Evolutionary conservation across 2,888 invertebrate species (phyloP).

Genomic region (Halocaridina rubra): DNA sequence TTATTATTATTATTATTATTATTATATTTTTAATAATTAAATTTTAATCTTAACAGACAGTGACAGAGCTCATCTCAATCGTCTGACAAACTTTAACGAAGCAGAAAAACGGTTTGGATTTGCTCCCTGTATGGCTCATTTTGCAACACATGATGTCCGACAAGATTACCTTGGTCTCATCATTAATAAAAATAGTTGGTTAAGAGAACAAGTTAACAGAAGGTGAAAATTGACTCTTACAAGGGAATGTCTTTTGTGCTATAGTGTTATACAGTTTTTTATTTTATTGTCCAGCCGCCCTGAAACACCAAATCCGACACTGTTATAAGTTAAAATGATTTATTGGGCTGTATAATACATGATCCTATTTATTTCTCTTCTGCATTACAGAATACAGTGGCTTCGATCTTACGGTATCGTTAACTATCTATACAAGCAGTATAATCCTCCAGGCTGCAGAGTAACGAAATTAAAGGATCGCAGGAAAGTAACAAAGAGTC

Average conservation of each 20-base stretch:
- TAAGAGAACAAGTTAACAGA: slow-evolving; percentile 33
- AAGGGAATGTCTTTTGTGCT: too few relatives aligned
- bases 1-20: neutral
- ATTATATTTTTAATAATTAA: neutral
- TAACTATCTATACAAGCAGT: slow-evolving; percentile 7
- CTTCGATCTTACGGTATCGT: slow-evolving; percentile 19
- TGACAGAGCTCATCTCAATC: neutral
- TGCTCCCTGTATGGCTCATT: slow-evolving; percentile 21
- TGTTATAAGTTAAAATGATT: too few relatives aligned
- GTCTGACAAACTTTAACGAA: neutral
- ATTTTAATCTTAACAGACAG: neutral
- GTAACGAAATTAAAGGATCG: neutral
- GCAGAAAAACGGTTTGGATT: neutral
- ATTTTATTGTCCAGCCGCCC: too few relatives aligned
- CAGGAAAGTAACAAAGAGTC: neutral
- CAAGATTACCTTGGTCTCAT: slow-evolving; percentile 34
- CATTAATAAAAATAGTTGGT: slow-evolving; percentile 42
- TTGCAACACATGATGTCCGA: slow-evolving; percentile 8
- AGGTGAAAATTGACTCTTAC: too few relatives aligned
- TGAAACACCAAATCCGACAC: too few relatives aligned
- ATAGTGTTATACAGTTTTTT: too few relatives aligned
- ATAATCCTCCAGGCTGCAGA: slow-evolving; percentile 18
- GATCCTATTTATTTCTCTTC: neutral
- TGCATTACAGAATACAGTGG: slow-evolving; percentile 1
- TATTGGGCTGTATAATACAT: too few relatives aligned